Evolutionary conservation across 2,888 invertebrate genomes (phyloP).

Genomic region (Chrysotoxum bicinctum): DNA sequence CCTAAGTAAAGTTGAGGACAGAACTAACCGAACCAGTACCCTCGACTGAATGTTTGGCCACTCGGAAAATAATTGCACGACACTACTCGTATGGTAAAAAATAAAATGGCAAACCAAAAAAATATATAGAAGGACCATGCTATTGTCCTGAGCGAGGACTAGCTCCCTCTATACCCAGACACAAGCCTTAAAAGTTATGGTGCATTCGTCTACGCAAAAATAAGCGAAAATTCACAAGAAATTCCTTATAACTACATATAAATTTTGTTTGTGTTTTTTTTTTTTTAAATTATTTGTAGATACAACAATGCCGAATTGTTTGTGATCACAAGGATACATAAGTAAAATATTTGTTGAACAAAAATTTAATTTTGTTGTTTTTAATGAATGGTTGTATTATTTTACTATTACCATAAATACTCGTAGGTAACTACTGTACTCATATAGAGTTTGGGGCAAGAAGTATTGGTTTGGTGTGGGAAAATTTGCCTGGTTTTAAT

Average conservation of each 20-base stretch:
- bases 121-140: neutral
- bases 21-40: constrained; percentile 62
- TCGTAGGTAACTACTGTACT: no score
- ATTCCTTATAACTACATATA: neutral
- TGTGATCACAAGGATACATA: neutral
- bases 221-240: neutral
- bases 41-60: constrained; percentile 65
- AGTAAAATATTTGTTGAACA: neutral
- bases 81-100: constrained; percentile 1
- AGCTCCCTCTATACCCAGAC: neutral
- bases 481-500: no score
- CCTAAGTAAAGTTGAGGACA: constrained; percentile 60
- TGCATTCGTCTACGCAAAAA: neutral
- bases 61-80: constrained; percentile 54
- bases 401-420: no score
- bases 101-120: neutral
- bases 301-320: neutral
- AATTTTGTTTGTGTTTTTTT: neutral
- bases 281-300: neutral
- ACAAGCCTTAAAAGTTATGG: neutral
- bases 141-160: neutral
- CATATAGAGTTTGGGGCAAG: no score
- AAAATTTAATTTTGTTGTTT: neutral
- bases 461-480: no score
- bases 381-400: neutral